These are phyloP conservation scores for Drosophila fungiperda DNA, from an alignment of 2,888 invertebrate genomes.

Conservation along the genomic window DNA sequence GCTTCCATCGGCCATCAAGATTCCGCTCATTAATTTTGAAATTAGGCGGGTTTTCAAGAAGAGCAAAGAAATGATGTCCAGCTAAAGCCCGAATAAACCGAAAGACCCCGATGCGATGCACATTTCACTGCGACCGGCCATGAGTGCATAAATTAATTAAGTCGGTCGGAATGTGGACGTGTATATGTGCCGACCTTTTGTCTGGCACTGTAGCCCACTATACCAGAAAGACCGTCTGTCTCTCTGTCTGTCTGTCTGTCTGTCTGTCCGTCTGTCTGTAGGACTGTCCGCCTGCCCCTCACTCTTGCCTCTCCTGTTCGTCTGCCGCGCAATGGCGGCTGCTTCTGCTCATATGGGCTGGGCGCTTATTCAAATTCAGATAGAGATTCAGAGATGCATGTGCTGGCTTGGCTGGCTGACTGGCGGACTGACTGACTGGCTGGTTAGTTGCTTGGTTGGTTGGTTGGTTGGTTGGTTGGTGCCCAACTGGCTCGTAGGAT, in stretches of 20 bases:
- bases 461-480: slow-evolving; percentile 28
- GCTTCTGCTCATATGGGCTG: slow-evolving; percentile 27
- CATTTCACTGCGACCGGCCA: slow-evolving; percentile 64
- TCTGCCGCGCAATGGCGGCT: slow-evolving; percentile 46
- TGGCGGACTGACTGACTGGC: slow-evolving; percentile 3
- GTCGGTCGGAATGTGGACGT: slow-evolving; percentile 79
- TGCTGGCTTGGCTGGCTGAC: slow-evolving; percentile 13
- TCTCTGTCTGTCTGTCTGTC: slow-evolving; percentile 11
- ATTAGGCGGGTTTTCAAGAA: slow-evolving; percentile 83
- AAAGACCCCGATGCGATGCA: slow-evolving; percentile 50
- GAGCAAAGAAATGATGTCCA: slow-evolving; percentile 73
- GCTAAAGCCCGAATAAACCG: slow-evolving; percentile 64
- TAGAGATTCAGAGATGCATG: slow-evolving; percentile 39
- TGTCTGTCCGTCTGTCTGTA: not conserved
- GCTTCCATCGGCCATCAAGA: slow-evolving; percentile 83
- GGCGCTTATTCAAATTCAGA: slow-evolving; percentile 42
- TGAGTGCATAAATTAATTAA: slow-evolving; percentile 84
- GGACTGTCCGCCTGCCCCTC: slow-evolving; percentile 10
- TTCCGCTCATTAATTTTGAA: slow-evolving; percentile 84
- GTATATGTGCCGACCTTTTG: slow-evolving; percentile 83
- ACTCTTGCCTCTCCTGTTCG: slow-evolving; percentile 11
- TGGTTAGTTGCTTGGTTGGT: not conserved
- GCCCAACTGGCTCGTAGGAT: slow-evolving; percentile 70
- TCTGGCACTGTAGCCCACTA: slow-evolving; percentile 77
- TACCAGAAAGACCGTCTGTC: slow-evolving; percentile 10